A percentile compares a stretch with the other conserved stretches of the same genome.
phyloP scores from a whole-genome alignment of 1,140 invertebrate species.

The Pseudomyrmex pallidus region DNA sequence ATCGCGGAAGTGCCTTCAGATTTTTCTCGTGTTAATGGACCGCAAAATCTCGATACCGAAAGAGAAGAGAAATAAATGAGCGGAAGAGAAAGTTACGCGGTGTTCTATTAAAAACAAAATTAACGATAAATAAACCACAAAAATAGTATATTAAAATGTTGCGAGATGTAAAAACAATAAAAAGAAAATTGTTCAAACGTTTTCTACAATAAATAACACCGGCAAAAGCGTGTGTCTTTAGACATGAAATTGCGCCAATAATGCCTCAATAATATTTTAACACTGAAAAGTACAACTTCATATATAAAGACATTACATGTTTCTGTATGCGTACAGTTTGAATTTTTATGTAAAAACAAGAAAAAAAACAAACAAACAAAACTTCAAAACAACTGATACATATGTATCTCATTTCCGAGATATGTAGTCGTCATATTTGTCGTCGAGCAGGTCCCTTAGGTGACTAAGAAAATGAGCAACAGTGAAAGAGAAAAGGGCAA shows the following conservation, averaged over 20 bases:
- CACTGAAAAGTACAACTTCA: too few species aligned
- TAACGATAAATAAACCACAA: slow-evolving; percentile 17
- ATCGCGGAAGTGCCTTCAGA: slow-evolving; percentile 35
- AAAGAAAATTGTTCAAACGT: not conserved
- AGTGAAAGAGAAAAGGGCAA: slow-evolving; percentile 52
- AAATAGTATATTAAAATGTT: slow-evolving; percentile 9
- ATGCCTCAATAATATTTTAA: not conserved
- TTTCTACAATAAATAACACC: not conserved
- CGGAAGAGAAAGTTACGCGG: slow-evolving; percentile 53
- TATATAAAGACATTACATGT: too few species aligned
- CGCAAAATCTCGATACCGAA: slow-evolving; percentile 26
- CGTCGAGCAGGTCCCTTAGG: not conserved
- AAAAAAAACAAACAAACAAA: not conserved
- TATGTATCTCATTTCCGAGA: not conserved
- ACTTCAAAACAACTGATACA: not conserved
- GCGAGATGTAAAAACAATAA: not conserved
- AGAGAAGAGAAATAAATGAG: slow-evolving; percentile 38
- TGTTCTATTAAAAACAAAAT: slow-evolving; percentile 19
- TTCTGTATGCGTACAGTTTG: too few species aligned
- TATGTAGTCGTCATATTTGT: not conserved
- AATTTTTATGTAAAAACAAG: too few species aligned
- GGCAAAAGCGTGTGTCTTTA: not conserved
- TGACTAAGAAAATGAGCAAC: slow-evolving; percentile 11
- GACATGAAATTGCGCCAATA: too few species aligned
- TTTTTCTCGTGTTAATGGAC: slow-evolving; percentile 64